These are phyloP conservation scores for Solea senegalensis DNA, from an alignment of 2,113 vertebrate species.

Conservation along the genomic window DNA sequence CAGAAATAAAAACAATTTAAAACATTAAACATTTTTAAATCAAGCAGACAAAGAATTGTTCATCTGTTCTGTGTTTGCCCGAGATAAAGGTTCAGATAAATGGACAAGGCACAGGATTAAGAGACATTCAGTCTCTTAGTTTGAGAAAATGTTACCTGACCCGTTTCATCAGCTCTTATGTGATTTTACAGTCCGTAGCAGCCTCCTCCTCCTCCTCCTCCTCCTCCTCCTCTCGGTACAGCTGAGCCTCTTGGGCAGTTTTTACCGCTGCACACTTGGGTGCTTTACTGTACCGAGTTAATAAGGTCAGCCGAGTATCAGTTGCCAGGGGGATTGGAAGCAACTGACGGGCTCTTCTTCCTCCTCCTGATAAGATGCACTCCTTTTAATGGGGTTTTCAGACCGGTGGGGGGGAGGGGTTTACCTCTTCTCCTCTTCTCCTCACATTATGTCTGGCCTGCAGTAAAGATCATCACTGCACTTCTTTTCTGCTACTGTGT, in stretches of 20 bases:
- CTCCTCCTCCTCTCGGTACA: slow-evolving; percentile 42
- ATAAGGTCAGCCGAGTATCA: slow-evolving; percentile 72
- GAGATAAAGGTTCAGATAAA: too few species aligned
- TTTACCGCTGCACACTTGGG: slow-evolving; percentile 59
- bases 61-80: too few species aligned
- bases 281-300: slow-evolving; percentile 69
- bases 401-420: slow-evolving; percentile 18
- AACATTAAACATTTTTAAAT: too few species aligned
- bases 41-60: too few species aligned
- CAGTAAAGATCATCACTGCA: slow-evolving; percentile 35
- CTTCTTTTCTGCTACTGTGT: slow-evolving; percentile 10
- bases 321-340: slow-evolving; percentile 55
- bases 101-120: too few species aligned
- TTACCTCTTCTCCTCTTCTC: slow-evolving; percentile 22
- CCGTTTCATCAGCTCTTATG: slow-evolving; percentile 20
- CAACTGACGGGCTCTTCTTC: slow-evolving; percentile 41
- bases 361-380: slow-evolving; percentile 63
- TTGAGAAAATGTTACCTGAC: slow-evolving; percentile 32
- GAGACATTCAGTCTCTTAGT: slow-evolving; percentile 12
- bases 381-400: slow-evolving; percentile 67
- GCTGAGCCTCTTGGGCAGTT: slow-evolving; percentile 58
- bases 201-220: slow-evolving; percentile 3
- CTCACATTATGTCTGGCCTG: slow-evolving; percentile 51
- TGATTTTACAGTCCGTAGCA: slow-evolving; percentile 22
- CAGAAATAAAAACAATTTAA: too few species aligned